A percentile compares a stretch with the other conserved stretches of the same genome.
Evolutionary conservation across 2,888 invertebrate species (phyloP).

Genomic region (Polydrusus tereticollis): DNA sequence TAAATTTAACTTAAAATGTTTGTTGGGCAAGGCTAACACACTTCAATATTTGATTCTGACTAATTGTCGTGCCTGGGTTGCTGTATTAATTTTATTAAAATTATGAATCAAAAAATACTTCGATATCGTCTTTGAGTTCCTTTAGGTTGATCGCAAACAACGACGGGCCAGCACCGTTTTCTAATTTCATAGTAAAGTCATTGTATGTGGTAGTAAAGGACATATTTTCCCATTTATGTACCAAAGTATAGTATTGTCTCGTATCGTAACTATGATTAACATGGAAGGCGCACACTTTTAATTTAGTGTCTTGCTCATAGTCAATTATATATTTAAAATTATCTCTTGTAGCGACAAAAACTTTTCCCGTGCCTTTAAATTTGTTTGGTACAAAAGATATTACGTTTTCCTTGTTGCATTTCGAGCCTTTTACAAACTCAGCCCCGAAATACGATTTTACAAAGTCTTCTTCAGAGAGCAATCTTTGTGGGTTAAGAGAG

Average conservation of each 20-base stretch:
- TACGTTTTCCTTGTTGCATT: slow-evolving; percentile 9
- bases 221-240: slow-evolving; percentile 16
- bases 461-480: slow-evolving; percentile 2
- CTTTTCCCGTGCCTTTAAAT: not conserved
- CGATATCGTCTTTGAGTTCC: slow-evolving; percentile 11
- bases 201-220: not conserved
- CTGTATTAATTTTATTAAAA: too few species aligned
- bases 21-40: too few species aligned
- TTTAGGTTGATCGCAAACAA: slow-evolving; percentile 2
- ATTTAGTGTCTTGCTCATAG: not conserved
- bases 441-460: slow-evolving; percentile 7
- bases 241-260: slow-evolving; percentile 5
- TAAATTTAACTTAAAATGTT: too few species aligned
- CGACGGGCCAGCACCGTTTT: not conserved
- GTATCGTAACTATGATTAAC: slow-evolving; percentile 16
- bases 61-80: too few species aligned
- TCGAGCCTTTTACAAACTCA: not conserved
- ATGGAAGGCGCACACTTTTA: slow-evolving; percentile 8
- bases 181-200: slow-evolving; percentile 19
- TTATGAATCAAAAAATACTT: slow-evolving; percentile 16
- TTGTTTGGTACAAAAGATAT: not conserved
- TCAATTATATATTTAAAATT: slow-evolving; percentile 15
- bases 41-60: too few species aligned
- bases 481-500: not conserved
- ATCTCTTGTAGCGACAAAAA: slow-evolving; percentile 16